Base-by-base conservation (phyloP, 2,888 invertebrate species). In the Mylabris sibirica region DNA sequence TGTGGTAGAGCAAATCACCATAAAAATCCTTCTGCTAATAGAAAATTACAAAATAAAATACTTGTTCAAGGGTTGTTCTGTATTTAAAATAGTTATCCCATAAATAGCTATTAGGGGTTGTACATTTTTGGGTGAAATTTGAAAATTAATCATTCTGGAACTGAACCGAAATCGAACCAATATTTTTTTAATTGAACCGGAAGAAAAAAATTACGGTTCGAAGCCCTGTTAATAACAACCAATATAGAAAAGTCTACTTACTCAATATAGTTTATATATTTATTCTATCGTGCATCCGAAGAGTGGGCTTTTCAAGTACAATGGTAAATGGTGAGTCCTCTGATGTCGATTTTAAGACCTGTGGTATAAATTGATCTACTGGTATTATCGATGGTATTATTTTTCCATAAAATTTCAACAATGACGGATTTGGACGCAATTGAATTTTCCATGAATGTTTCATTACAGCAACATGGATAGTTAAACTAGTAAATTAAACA, bases 291-390 rank as follows among this genome's bases (percentile, higher is more conserved):
- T 17, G n/a, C 44, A 60, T 17, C 1, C 30, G 30, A 1, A 60
- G 34, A 17, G 30, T 30, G 17, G 14, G 30, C 26, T 14, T 26
- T 6, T 34, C 35, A 2, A 60, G 26, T 30, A 6, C 20, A 3
- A 60, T 26, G 4, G 60, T 35, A 17, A 60, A 60, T 20, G 60
- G 60, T 60, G 38, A 34, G 34, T 60, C 38, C 17, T 17, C 12
- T 1, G 34, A 26, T 12, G 8, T 30, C 11, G 30, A 60, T 14
- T 11, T 14, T 22, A 60, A 20, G 14, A 20, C 14, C 20, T 34
- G 11, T 8, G 60, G 30, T 35, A 60, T 22, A 3, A 2, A 14
- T 8, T n/a, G 6, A 17, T 17, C n/a, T 8, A 14, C 9, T 17
- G n/a, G n/a, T 12, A 3, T 60, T 34, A 12, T 34, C 20, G 60